Base-by-base conservation (phyloP, 1,140 invertebrate genomes). In the Drosophila guanche region DNA sequence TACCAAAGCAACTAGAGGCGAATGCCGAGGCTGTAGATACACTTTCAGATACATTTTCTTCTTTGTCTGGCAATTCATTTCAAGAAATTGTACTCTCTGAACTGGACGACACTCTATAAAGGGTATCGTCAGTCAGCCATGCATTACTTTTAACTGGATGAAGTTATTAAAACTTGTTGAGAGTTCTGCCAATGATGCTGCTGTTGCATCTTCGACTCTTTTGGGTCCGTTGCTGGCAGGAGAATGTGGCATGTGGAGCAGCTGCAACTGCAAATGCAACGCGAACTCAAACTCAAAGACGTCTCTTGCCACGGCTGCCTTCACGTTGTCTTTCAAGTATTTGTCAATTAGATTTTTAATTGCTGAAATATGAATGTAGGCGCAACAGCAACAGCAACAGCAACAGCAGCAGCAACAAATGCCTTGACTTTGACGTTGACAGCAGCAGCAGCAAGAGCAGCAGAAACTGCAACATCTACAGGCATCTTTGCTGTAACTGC, bases 301-400 rank as follows among this genome's bases (percentile, higher is more conserved):
- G 71, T 63, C 22, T 59, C 33, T 59, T 48, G 23, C 25, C 53
- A 60, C 45, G 61, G 67, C 83, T 86, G 83, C 77, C 81, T 81
- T 69, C 74, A 86, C 83, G 78, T 65, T 81, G 83, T 76, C 78
- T 76, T 77, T 83, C 78, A 79, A 88, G 83, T 88, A 88, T 88
- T 88, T 88, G 83, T 88, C 83, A 88, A 88, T 88, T 88, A 88
- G 83, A 88, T 83, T 88, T 88, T 88, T 88, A 88, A 88, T 88
- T 88, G 83, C 83, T 88, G 84, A 88, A 88, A 88, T 88, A 88
- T 88, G 83, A 88, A 88, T 88, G 83, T 88, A 83, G 78, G 83
- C 83, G 83, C 81, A 78, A 71, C 70, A 33, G 53, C 47, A 76
- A 45, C 57, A 57, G 45, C 63, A 67, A 22, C 23, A 50, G 22